Conservation (phyloP, 1,140 invertebrate species). For the Apis cerana region DNA sequence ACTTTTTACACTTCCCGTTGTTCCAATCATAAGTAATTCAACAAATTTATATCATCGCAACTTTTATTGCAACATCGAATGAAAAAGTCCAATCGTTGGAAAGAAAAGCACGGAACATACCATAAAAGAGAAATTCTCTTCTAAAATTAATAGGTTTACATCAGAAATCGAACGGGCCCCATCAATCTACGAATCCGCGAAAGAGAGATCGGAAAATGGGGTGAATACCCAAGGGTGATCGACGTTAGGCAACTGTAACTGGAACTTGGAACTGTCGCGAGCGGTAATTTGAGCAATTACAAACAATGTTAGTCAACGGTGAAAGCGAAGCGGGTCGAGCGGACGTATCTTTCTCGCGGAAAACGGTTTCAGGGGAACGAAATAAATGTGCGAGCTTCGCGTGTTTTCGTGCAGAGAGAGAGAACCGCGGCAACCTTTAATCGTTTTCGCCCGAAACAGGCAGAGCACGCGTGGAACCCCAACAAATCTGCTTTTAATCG, state of each 20-base stretch:
- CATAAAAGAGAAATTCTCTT: background rate
- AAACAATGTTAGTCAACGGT: constrained; percentile 49
- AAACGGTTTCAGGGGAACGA: constrained; percentile 27
- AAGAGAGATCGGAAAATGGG: background rate
- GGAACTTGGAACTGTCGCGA: constrained; percentile 6
- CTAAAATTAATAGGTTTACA: background rate
- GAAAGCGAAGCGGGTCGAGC: constrained; percentile 20
- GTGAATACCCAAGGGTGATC: background rate
- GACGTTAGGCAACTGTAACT: constrained; percentile 26
- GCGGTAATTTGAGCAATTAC: constrained; percentile 46
- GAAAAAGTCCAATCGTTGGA: no score
- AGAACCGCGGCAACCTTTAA: constrained; percentile 32
- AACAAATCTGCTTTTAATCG: constrained; percentile 51
- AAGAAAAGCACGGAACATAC: no score
- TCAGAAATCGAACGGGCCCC: background rate
- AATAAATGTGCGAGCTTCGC: constrained; percentile 45
- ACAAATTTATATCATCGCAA: no score
- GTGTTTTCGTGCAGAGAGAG: constrained; percentile 17
- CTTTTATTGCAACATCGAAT: no score
- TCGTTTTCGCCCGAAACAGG: constrained; percentile 49
- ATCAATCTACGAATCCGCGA: background rate
- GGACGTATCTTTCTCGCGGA: constrained; percentile 10
- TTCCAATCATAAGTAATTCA: background rate
- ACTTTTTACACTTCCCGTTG: background rate
- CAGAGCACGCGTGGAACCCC: constrained; percentile 43